Percentiles rank a stretch among this genome's conserved stretches.
Evolutionary conservation across 2,113 vertebrate species (phyloP).

Genomic region (Spheniscus mendiculus): DNA sequence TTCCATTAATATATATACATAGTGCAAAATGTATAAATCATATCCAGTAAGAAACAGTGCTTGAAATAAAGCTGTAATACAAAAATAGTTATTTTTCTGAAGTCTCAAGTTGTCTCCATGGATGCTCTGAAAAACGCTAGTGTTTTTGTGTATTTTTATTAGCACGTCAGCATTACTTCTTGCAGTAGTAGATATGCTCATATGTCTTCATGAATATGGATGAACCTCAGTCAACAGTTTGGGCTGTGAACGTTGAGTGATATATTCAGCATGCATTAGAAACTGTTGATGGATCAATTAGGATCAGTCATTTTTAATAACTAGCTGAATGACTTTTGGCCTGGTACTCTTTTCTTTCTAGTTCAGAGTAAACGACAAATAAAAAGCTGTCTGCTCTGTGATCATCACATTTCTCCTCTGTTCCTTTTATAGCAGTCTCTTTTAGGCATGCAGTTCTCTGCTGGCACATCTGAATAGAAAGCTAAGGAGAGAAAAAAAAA

Average conservation of each 20-base stretch:
- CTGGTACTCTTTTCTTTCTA: not conserved
- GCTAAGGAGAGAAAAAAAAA: not conserved
- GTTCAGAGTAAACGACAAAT: not conserved
- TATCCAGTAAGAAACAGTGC: slow-evolving; percentile 50
- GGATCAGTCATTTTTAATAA: slow-evolving; percentile 15
- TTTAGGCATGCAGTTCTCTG: not conserved
- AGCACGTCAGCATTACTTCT: slow-evolving; percentile 18
- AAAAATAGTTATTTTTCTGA: slow-evolving; percentile 49
- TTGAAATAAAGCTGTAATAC: slow-evolving; percentile 73
- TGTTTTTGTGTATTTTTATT: slow-evolving; percentile 65
- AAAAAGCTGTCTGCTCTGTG: not conserved
- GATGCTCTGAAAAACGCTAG: slow-evolving; percentile 36
- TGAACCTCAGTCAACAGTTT: not conserved
- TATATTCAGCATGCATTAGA: not conserved
- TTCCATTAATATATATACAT: slow-evolving; percentile 10
- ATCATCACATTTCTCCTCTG: not conserved
- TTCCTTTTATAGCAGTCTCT: not conserved
- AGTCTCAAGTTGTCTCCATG: slow-evolving; percentile 35
- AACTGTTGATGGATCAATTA: slow-evolving; percentile 44
- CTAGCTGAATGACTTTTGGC: not conserved
- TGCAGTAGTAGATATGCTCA: not conserved
- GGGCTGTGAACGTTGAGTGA: not conserved
- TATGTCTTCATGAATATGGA: slow-evolving; percentile 33
- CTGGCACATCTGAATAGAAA: not conserved
- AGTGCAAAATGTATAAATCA: slow-evolving; percentile 46